Evolutionary conservation across 2,113 vertebrate genomes (phyloP).

Genomic region (Blennius ocellaris): DNA sequence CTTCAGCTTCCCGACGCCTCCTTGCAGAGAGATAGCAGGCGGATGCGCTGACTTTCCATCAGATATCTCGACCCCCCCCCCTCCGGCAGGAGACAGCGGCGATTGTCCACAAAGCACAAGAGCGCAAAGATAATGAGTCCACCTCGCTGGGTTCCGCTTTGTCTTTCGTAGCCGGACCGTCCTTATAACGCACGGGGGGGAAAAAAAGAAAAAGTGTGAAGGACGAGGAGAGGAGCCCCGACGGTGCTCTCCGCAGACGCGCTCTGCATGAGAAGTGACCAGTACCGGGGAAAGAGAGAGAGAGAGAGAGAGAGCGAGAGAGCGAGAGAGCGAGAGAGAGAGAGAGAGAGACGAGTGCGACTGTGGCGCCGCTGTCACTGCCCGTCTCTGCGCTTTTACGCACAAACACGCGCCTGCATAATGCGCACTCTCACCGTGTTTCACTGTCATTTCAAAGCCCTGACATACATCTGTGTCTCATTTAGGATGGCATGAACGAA

Average conservation of each 20-base stretch:
- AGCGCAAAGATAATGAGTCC: constrained; percentile 38
- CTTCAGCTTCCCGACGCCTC: constrained; percentile 70
- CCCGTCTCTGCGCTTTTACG: constrained; percentile 24
- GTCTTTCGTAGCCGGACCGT: constrained; percentile 30
- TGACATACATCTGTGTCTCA: neutral
- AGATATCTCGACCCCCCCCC: constrained; percentile 53
- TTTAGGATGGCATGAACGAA: constrained; percentile 20
- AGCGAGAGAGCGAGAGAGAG: too few species aligned
- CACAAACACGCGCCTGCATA: neutral
- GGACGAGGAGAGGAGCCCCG: constrained; percentile 55
- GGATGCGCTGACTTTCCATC: constrained; percentile 59
- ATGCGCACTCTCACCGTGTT: neutral
- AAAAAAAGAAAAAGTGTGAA: constrained; percentile 42
- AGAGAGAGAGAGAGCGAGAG: too few species aligned
- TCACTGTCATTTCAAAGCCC: neutral
- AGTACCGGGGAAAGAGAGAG: neutral
- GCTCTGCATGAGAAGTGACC: constrained; percentile 83
- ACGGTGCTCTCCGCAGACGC: constrained; percentile 68
- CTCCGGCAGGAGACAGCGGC: constrained; percentile 15
- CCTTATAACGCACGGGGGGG: constrained; percentile 30
- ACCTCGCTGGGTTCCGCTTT: constrained; percentile 29
- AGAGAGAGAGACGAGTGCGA: constrained; percentile 35
- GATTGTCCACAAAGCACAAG: constrained; percentile 47
- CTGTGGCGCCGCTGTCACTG: constrained; percentile 32
- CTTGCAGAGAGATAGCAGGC: constrained; percentile 49